A percentile compares a stretch with the other conserved stretches of the same genome.
Evolutionary conservation across 2,888 invertebrate species (phyloP).

Genomic region (Drosophila suboccidentalis): DNA sequence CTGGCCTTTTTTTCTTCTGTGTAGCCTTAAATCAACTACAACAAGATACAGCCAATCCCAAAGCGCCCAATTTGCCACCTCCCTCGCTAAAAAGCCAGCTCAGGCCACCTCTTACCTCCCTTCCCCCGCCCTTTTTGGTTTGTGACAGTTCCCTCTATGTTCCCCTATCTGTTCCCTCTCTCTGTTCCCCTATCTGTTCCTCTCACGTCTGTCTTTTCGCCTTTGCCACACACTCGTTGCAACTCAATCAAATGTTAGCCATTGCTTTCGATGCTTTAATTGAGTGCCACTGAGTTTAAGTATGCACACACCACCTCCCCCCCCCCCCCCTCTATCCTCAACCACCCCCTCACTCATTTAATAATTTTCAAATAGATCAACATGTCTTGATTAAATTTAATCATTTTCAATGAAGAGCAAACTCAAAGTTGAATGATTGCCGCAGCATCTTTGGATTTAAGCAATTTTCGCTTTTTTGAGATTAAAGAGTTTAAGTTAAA

Average conservation of each 20-base stretch:
- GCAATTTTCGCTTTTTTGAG: neutral
- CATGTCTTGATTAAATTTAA: slow-evolving; percentile 19
- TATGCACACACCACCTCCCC: neutral
- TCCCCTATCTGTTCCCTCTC: no score
- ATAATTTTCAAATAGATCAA: slow-evolving; percentile 2
- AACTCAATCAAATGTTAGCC: slow-evolving; percentile 28
- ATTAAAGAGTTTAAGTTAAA: neutral
- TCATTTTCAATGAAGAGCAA: slow-evolving; percentile 4
- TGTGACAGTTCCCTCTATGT: neutral
- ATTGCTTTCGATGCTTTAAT: slow-evolving; percentile 24
- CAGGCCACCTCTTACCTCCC: neutral
- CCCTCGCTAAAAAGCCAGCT: slow-evolving; percentile 2
- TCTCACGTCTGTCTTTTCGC: neutral
- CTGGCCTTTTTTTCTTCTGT: no score
- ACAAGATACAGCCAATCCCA: slow-evolving; percentile 22
- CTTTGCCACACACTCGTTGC: slow-evolving; percentile 8
- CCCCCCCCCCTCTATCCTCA: neutral
- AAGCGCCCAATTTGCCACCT: slow-evolving; percentile 13
- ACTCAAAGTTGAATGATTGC: neutral
- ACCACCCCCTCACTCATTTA: neutral
- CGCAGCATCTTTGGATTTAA: neutral
- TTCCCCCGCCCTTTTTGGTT: neutral
- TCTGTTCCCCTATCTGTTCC: no score
- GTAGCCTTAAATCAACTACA: neutral
- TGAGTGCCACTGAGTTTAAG: slow-evolving; percentile 18